Evolutionary conservation across 2,888 invertebrate species (phyloP).

Genomic region (Drosophila algonquin): DNA sequence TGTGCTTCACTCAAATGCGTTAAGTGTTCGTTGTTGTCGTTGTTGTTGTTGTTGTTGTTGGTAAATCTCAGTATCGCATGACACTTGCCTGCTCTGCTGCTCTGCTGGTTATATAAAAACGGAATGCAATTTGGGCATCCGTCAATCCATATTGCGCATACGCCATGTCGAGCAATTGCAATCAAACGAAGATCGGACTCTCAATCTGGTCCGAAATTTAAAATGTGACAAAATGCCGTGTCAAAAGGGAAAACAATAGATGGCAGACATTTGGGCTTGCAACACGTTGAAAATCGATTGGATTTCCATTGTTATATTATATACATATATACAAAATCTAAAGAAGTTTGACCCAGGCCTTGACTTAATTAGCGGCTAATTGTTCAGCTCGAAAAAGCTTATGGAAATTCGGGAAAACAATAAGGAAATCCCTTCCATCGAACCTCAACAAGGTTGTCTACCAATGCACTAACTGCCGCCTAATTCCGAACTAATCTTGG

Average conservation of each 20-base stretch:
- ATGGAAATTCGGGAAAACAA: conserved; percentile 10
- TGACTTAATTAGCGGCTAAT: conserved; percentile 47
- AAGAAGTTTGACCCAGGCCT: conserved; percentile 25
- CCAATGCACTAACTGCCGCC: conserved; percentile 14
- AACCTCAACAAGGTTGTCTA: not conserved
- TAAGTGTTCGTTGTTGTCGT: conserved; percentile 42
- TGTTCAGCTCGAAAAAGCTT: conserved; percentile 8
- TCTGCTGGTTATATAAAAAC: conserved; percentile 59
- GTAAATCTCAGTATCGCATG: conserved; percentile 64
- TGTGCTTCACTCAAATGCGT: conserved; percentile 64
- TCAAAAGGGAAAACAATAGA: conserved; percentile 19
- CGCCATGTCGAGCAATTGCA: conserved; percentile 40
- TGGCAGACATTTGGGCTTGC: conserved; percentile 14
- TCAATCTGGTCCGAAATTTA: not conserved
- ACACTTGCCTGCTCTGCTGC: conserved; percentile 52
- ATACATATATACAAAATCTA: not conserved
- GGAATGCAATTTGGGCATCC: conserved; percentile 36
- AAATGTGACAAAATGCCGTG: conserved; percentile 3
- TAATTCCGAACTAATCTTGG: conserved; percentile 5
- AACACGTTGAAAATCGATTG: conserved; percentile 42
- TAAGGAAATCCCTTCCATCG: conserved; percentile 26
- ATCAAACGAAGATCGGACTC: conserved; percentile 29
- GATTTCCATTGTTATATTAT: conserved; percentile 33
- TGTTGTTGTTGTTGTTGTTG: conserved; percentile 31
- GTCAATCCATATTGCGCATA: conserved; percentile 48